These are phyloP conservation scores for Bombycilla garrulus DNA, from an alignment of 2,113 vertebrate genomes.

Conservation along the genomic window DNA sequence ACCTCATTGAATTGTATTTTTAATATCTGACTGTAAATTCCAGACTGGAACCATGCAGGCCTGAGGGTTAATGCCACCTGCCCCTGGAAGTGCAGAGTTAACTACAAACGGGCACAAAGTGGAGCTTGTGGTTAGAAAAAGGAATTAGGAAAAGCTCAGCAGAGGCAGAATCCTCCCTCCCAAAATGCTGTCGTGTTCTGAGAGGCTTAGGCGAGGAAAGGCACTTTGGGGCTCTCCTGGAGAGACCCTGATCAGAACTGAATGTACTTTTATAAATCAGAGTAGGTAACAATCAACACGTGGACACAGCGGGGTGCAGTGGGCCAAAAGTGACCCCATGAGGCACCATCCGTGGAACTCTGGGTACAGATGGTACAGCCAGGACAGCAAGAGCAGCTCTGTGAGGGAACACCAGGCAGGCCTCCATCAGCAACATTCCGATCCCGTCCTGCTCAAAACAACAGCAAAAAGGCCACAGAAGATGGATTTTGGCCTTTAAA, in stretches of 20 bases:
- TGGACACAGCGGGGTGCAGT: not conserved
- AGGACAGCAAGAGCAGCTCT: not conserved
- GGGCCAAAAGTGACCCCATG: not conserved
- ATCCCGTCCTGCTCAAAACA: not conserved
- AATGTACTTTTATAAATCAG: not conserved
- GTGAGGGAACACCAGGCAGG: not conserved
- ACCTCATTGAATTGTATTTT: not conserved
- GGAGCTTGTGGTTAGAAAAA: not conserved
- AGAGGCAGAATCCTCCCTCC: not conserved
- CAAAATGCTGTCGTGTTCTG: not conserved
- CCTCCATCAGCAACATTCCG: not conserved
- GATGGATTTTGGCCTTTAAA: not conserved
- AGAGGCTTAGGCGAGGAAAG: slow-evolving; percentile 35
- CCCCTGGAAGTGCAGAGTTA: not conserved
- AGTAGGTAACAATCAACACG: not conserved
- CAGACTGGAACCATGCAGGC: not conserved
- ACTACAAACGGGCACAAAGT: not conserved
- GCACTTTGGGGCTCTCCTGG: slow-evolving; percentile 68
- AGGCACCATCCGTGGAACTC: not conserved
- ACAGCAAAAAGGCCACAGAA: not conserved
- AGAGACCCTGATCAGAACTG: not conserved
- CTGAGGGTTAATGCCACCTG: not conserved
- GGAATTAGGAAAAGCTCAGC: not conserved
- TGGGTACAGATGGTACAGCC: not conserved
- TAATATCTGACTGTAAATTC: not conserved